A percentile compares a stretch with the other conserved stretches of the same genome.
Evolutionary conservation across 1,140 invertebrate genomes (phyloP).

Genomic region (Amphibalanus amphitrite): DNA sequence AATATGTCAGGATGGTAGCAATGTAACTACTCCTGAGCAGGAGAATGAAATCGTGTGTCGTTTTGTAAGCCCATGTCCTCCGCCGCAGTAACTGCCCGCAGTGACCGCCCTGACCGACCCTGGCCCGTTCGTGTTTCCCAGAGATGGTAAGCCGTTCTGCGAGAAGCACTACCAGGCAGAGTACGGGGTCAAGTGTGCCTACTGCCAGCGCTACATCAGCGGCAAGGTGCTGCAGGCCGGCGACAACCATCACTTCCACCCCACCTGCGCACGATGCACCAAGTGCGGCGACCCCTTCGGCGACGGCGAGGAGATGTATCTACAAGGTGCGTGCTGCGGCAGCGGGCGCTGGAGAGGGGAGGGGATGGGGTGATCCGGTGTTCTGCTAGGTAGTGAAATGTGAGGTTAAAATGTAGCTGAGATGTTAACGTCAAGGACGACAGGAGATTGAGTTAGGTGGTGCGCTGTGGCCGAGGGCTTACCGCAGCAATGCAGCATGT

Average conservation of each 20-base stretch:
- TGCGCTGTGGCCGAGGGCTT: too few relatives aligned
- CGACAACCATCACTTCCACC: slow-evolving; percentile 94
- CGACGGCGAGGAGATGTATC: slow-evolving; percentile 94
- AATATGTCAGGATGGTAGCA: too few relatives aligned
- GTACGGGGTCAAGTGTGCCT: slow-evolving; percentile 87
- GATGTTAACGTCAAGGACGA: neutral
- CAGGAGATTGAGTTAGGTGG: too few relatives aligned
- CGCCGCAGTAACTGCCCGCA: too few relatives aligned
- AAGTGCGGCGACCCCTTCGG: slow-evolving; percentile 93
- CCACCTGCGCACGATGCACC: slow-evolving; percentile 84
- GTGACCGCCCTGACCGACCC: too few relatives aligned
- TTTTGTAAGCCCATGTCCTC: too few relatives aligned
- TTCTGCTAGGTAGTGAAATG: neutral
- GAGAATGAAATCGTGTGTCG: too few relatives aligned
- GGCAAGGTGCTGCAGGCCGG: slow-evolving; percentile 91
- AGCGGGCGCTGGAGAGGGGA: neutral
- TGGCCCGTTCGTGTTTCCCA: slow-evolving; percentile 22
- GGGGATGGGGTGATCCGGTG: too few relatives aligned
- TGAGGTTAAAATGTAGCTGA: neutral
- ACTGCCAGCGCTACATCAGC: slow-evolving; percentile 84
- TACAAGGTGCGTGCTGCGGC: slow-evolving; percentile 47
- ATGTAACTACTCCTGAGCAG: too few relatives aligned
- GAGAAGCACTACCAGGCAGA: slow-evolving; percentile 89
- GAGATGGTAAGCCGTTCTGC: slow-evolving; percentile 82
- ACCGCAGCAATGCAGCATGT: too few relatives aligned